These are phyloP conservation scores for Lepus americanus DNA, from an alignment of 2,113 vertebrate genomes.

Conservation along the genomic window DNA sequence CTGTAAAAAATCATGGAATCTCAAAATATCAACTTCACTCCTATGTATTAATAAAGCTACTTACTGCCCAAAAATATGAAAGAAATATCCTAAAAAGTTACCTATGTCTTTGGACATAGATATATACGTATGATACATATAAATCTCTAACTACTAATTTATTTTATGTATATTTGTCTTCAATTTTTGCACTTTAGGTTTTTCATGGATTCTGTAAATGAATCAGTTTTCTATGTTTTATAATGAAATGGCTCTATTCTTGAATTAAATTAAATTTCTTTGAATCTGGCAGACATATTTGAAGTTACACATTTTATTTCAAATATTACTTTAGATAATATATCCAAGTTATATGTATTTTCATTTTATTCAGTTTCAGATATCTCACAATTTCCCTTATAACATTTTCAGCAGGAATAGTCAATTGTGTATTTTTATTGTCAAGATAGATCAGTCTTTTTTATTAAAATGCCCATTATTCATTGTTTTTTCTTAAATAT, in stretches of 20 bases:
- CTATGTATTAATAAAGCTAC: neutral
- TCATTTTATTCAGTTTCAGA: neutral
- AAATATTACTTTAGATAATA: neutral
- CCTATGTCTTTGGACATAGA: too few relatives aligned
- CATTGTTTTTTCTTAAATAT: neutral
- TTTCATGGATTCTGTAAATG: neutral
- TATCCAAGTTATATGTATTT: neutral
- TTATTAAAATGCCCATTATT: neutral
- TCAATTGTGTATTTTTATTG: neutral
- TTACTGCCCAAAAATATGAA: neutral
- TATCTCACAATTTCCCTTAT: neutral
- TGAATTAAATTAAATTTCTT: neutral
- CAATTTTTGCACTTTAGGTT: neutral
- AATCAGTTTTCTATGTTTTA: neutral
- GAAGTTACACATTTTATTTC: neutral
- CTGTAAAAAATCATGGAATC: too few relatives aligned
- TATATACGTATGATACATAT: too few relatives aligned
- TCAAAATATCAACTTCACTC: too few relatives aligned
- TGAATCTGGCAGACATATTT: neutral
- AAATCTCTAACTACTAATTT: slow-evolving; percentile 7
- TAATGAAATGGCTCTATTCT: neutral
- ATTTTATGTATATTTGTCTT: neutral
- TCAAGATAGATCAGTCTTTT: neutral
- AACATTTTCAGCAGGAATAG: neutral
- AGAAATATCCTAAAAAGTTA: neutral